A percentile compares a stretch with the other conserved stretches of the same genome.
Evolutionary conservation across 2,113 vertebrate genomes (phyloP).

Genomic region (Nothocercus nigrocapillus): DNA sequence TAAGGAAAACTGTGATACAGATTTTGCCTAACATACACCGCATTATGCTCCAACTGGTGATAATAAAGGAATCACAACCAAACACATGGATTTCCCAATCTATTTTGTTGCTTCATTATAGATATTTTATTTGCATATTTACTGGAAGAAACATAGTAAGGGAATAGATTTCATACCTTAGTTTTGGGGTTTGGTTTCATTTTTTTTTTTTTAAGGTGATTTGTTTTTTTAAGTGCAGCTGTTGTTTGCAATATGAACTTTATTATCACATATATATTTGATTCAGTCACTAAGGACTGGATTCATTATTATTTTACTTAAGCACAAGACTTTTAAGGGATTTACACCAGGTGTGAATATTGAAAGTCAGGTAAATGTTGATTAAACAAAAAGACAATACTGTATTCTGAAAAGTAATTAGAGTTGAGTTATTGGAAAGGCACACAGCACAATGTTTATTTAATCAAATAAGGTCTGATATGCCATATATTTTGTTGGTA

Average conservation of each 20-base stretch:
- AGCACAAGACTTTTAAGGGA: neutral
- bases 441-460: neutral
- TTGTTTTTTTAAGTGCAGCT: neutral
- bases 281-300: neutral
- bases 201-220: neutral
- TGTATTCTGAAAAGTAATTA: neutral
- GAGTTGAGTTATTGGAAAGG: neutral
- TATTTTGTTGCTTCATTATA: constrained; percentile 29
- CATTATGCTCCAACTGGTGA: constrained; percentile 40
- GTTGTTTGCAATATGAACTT: neutral
- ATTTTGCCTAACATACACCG: neutral
- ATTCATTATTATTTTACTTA: neutral
- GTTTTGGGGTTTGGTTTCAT: too few species aligned
- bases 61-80: constrained; percentile 29
- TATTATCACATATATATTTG: constrained; percentile 13
- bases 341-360: neutral
- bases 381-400: neutral
- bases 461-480: neutral
- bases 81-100: neutral
- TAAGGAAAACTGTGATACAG: constrained; percentile 20
- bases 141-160: neutral
- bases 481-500: neutral
- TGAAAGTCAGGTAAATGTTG: neutral
- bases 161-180: neutral
- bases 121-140: neutral